Conservation (phyloP, 1,140 invertebrate genomes). For the Drosophila takahashii region DNA sequence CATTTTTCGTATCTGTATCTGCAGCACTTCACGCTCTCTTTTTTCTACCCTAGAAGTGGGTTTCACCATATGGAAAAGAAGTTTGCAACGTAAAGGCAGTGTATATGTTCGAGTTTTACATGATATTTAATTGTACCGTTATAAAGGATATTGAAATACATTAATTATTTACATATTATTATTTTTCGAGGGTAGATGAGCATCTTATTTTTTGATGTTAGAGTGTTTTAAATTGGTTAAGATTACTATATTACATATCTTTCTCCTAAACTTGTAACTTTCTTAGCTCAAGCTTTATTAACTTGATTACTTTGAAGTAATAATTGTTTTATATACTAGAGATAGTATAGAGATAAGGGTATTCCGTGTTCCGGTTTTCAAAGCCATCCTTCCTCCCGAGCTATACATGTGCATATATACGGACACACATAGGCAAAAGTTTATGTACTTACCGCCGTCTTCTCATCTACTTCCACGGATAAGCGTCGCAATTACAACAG, state of each 20-base stretch:
- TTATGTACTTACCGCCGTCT: conserved; percentile 54
- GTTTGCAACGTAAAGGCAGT: background rate
- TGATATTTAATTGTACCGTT: too few species aligned
- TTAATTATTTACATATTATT: too few species aligned
- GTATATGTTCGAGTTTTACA: background rate
- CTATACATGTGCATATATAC: conserved; percentile 6
- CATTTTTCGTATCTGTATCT: conserved; percentile 73
- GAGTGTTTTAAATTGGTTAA: background rate
- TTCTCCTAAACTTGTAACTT: background rate
- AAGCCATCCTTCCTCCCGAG: too few species aligned
- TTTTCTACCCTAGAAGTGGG: conserved; percentile 6
- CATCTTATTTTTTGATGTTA: too few species aligned
- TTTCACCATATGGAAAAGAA: background rate
- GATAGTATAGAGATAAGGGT: background rate
- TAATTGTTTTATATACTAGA: background rate
- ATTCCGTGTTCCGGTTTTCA: background rate
- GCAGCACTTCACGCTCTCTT: conserved; percentile 56
- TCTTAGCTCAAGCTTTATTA: background rate
- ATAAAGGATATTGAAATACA: too few species aligned
- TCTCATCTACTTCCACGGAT: conserved; percentile 31
- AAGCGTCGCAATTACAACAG: conserved; percentile 77
- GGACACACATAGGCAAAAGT: conserved; percentile 53
- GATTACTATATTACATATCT: background rate
- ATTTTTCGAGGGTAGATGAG: too few species aligned
- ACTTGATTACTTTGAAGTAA: background rate